Conservation (phyloP, 2,888 invertebrate genomes). For the Nomada lathburiana region DNA sequence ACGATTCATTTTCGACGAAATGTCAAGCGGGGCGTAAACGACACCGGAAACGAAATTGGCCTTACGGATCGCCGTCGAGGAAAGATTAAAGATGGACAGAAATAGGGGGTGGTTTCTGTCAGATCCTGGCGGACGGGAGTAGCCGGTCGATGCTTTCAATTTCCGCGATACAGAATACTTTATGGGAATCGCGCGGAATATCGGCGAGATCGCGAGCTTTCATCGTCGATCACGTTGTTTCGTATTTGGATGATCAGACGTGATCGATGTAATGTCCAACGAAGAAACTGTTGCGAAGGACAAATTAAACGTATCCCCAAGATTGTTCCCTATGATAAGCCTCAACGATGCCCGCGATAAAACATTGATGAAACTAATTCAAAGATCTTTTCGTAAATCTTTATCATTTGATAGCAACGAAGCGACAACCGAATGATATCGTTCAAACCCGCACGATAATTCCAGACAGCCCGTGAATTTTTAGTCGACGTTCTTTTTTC, state of each 20-base stretch:
- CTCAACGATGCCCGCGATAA: background rate
- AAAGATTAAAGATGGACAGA: constrained; percentile 38
- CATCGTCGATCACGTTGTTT: constrained; percentile 9
- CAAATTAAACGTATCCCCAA: too few species aligned
- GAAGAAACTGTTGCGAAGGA: background rate
- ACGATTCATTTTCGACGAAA: background rate
- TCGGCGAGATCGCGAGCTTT: constrained; percentile 24
- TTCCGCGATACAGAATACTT: constrained; percentile 58
- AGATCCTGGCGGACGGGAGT: constrained; percentile 41
- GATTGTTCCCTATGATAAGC: too few species aligned
- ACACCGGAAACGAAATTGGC: background rate
- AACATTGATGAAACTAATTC: background rate
- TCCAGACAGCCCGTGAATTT: constrained; percentile 44
- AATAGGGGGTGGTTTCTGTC: constrained; percentile 18
- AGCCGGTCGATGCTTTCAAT: constrained; percentile 48
- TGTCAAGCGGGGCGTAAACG: constrained; percentile 8
- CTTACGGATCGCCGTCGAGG: constrained; percentile 20
- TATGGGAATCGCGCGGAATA: constrained; percentile 50
- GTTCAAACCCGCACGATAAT: constrained; percentile 44
- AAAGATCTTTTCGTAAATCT: background rate
- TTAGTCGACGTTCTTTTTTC: background rate
- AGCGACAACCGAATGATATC: constrained; percentile 18
- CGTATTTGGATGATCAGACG: constrained; percentile 1
- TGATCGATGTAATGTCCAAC: background rate
- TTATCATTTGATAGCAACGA: constrained; percentile 21